A percentile compares a stretch with the other conserved stretches of the same genome.
Evolutionary conservation across 2,888 invertebrate genomes (phyloP).

Genomic region (Drosophila lutescens): DNA sequence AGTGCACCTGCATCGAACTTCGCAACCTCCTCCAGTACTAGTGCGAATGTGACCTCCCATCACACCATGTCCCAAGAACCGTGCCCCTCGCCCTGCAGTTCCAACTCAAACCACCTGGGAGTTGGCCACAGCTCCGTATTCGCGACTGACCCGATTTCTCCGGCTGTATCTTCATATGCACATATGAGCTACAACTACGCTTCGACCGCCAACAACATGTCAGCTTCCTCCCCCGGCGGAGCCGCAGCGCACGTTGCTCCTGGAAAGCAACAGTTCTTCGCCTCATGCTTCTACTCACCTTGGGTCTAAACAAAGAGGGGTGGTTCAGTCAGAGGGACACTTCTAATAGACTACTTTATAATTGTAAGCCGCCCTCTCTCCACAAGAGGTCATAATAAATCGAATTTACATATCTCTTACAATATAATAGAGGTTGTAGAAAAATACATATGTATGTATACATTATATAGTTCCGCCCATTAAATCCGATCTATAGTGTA

Average conservation of each 20-base stretch:
- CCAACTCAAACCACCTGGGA: conserved; percentile 86
- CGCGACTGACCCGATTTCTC: conserved; percentile 46
- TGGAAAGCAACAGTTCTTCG: conserved; percentile 82
- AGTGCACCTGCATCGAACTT: conserved; percentile 16
- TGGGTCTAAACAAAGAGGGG: conserved; percentile 67
- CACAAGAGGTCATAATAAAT: conserved; percentile 42
- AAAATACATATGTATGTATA: conserved; percentile 40
- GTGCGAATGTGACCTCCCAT: conserved; percentile 28
- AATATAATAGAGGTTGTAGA: conserved; percentile 49
- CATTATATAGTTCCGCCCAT: conserved; percentile 53
- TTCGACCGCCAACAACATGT: conserved; percentile 56
- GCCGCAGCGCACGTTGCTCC: conserved; percentile 52
- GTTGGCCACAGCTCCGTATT: conserved; percentile 44
- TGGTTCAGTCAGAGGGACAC: background rate
- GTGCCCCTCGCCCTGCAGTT: conserved; percentile 88
- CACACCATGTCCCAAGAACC: conserved; percentile 45
- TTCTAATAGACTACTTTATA: conserved; percentile 2
- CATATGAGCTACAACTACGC: conserved; percentile 81
- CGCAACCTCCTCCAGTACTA: conserved; percentile 10
- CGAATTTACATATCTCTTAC: conserved; percentile 74
- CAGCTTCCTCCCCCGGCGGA: conserved; percentile 41
- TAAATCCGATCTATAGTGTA: conserved; percentile 39
- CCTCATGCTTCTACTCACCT: conserved; percentile 82
- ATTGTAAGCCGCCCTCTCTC: background rate
- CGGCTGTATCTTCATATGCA: conserved; percentile 62